phyloP scores from a whole-genome alignment of 2,113 vertebrate genomes.

The Kryptolebias marmoratus region DNA sequence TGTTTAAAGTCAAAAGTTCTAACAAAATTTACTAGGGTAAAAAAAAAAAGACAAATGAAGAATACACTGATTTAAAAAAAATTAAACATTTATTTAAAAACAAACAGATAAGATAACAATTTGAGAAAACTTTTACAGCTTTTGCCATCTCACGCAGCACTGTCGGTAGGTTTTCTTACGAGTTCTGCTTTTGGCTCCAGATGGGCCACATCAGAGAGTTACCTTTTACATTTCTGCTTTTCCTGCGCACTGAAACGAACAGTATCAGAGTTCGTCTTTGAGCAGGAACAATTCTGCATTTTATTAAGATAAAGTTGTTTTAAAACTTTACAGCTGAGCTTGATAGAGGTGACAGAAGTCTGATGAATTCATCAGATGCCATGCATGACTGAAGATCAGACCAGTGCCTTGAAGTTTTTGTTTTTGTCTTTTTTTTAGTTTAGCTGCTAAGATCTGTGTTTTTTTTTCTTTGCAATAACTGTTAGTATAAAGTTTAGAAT shows the following conservation, averaged over 20 bases:
- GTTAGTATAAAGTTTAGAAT: too few species aligned
- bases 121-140: not conserved
- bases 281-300: not conserved
- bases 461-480: too few species aligned
- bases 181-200: not conserved
- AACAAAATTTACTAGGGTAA: not conserved
- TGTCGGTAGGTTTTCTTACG: not conserved
- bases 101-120: not conserved
- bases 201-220: not conserved
- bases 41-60: not conserved
- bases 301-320: not conserved
- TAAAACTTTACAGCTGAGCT: not conserved
- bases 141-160: not conserved
- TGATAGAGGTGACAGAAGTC: not conserved
- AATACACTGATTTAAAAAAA: not conserved
- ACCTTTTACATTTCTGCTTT: not conserved
- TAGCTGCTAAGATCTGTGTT: too few species aligned
- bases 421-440: too few species aligned
- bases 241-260: not conserved
- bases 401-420: too few species aligned
- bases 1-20: not conserved
- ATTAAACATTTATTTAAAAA: not conserved
- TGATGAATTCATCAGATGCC: not conserved
- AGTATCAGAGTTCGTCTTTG: too few species aligned
- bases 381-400: not conserved